Evolutionary conservation across 2,888 invertebrate species (phyloP).

Genomic region (Drosophila demipolita): DNA sequence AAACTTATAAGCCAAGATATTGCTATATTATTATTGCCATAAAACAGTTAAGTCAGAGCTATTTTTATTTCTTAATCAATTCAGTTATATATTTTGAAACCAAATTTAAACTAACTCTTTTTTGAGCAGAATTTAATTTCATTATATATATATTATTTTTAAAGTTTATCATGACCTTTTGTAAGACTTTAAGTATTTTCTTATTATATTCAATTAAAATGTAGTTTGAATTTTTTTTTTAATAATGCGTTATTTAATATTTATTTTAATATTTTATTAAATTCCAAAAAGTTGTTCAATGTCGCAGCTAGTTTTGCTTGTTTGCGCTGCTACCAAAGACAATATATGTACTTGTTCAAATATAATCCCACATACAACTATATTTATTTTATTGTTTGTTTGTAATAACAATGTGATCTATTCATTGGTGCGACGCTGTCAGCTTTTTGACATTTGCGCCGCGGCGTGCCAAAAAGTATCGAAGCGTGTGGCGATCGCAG

Average conservation of each 20-base stretch:
- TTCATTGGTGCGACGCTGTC: constrained; percentile 57
- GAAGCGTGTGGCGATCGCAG: constrained; percentile 68
- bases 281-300: constrained; percentile 34
- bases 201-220: not conserved
- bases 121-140: not conserved
- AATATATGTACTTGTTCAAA: constrained; percentile 42
- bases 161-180: not conserved
- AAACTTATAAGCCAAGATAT: not conserved
- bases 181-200: not conserved
- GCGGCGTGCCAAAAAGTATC: constrained; percentile 75
- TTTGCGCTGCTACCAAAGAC: constrained; percentile 26
- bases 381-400: not conserved
- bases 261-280: not conserved
- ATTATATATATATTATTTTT: not conserved
- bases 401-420: constrained; percentile 61
- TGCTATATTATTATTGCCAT: not conserved
- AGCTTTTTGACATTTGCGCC: constrained; percentile 64
- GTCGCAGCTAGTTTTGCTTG: constrained; percentile 16
- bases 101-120: not conserved
- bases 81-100: not conserved
- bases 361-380: constrained; percentile 16
- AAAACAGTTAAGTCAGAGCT: not conserved
- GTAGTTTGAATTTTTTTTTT: too few relatives aligned
- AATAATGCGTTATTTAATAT: not conserved
- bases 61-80: not conserved